Conservation (phyloP, 2,797 vertebrate species). For the Halcyon badia region DNA sequence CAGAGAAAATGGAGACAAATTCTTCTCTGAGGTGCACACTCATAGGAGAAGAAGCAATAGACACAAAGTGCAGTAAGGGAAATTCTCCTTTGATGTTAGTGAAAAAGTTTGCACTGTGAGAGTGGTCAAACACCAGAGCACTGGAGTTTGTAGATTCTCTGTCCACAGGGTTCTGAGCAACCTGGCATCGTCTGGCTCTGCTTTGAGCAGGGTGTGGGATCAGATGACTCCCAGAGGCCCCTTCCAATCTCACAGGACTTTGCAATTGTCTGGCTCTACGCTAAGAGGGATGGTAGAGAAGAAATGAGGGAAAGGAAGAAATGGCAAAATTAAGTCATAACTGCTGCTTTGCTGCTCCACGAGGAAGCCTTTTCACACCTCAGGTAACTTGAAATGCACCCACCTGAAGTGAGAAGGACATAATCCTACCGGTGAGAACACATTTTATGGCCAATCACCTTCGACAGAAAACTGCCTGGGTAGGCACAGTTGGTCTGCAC, state of each 20-base stretch:
- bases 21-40: background rate
- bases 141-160: background rate
- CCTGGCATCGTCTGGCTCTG: background rate
- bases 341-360: background rate
- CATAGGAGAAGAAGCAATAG: background rate
- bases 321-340: background rate
- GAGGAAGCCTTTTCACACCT: background rate
- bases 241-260: background rate
- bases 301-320: background rate
- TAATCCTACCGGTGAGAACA: background rate
- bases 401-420: background rate
- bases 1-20: background rate
- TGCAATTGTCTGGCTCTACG: background rate
- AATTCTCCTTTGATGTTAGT: background rate
- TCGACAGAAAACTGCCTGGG: background rate
- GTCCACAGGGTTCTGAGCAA: background rate
- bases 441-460: background rate
- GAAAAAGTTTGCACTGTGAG: background rate
- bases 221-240: background rate
- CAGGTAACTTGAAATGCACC: background rate
- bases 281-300: background rate
- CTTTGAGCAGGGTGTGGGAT: background rate
- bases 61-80: background rate
- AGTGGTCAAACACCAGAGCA: background rate
- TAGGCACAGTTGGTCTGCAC: background rate